Base-by-base conservation (phyloP, 2,113 vertebrate genomes). In the Tonatia bakeri region DNA sequence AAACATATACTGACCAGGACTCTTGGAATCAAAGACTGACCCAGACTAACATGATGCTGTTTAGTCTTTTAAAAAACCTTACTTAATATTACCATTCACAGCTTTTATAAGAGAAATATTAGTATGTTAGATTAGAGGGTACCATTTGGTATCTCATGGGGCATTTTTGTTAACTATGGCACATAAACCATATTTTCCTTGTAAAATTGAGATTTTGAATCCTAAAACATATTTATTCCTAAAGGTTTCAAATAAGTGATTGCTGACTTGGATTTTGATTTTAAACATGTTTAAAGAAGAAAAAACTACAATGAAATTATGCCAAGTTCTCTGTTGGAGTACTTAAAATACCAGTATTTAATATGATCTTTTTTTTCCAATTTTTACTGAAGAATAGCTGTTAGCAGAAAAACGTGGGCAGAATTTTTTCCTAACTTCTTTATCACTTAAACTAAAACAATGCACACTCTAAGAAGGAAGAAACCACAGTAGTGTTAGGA, bases 131-230 rank as follows among this genome's bases (percentile, higher is more conserved):
- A 64, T 56, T 87, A 87, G n/a, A 87, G 8, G 31, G 26, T 77
- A 13, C 8, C 40, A 31, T 59, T 54, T 77, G 20, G 75, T 56
- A 36, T 47, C 17, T 91, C 81, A 47, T 28, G 22, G n/a, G 11
- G 40, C 45, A 7, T 45, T 76, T 56, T 40, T 45, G 33, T 77
- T 79, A 59, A 31, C 36, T 52, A n/a, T n/a, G n/a, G 5, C 67
- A 36, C 11, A n/a, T 64, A 82, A 77, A 75, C 8, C 5, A 1
- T 10, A 50, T 96, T 96, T 96, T 24, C 12, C 93, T 69, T 85
- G 7, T 81, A 91, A 94, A 96, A 83, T 36, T 59, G 28, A 90
- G 28, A 80, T 87, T 91, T 17, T 76, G 33, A 94, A 70, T 75
- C 40, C 33, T 65, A 20, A 88, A 69, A 56, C 3, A 84, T 4